A percentile compares a stretch with the other conserved stretches of the same genome.
phyloP scores from a whole-genome alignment of 2,113 vertebrate species.

The Raja brachyura region DNA sequence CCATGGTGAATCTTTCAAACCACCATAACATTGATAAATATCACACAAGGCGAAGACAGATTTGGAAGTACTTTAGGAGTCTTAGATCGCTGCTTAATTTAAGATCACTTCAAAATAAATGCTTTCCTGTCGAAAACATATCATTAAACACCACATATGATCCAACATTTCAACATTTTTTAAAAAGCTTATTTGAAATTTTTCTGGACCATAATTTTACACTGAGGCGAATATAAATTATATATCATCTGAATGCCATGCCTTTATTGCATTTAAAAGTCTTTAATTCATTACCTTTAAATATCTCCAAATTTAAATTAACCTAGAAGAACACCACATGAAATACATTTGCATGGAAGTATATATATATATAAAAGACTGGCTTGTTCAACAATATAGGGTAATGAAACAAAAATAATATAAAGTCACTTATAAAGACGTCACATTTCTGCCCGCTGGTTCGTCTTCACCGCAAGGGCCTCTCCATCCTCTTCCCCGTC shows the following conservation, averaged over 20 bases:
- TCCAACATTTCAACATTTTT: not conserved
- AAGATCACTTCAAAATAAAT: not conserved
- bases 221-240: not conserved
- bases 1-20: too few species aligned
- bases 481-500: conserved; percentile 69
- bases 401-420: conserved; percentile 22
- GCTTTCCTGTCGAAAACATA: too few species aligned
- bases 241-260: not conserved
- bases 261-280: not conserved
- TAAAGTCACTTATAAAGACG: not conserved
- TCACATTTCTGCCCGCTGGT: conserved; percentile 83
- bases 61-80: not conserved
- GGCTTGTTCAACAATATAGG: not conserved
- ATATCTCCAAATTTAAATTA: conserved; percentile 28
- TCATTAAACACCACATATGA: not conserved
- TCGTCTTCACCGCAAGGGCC: conserved; percentile 56
- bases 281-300: conserved; percentile 20
- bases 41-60: not conserved
- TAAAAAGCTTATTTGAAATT: not conserved
- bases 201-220: not conserved
- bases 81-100: not conserved
- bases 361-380: not conserved
- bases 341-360: conserved; percentile 3
- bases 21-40: not conserved
- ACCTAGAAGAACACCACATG: not conserved